phyloP scores from a whole-genome alignment of 2,113 vertebrate genomes.

The Puntigrus tetrazona region DNA sequence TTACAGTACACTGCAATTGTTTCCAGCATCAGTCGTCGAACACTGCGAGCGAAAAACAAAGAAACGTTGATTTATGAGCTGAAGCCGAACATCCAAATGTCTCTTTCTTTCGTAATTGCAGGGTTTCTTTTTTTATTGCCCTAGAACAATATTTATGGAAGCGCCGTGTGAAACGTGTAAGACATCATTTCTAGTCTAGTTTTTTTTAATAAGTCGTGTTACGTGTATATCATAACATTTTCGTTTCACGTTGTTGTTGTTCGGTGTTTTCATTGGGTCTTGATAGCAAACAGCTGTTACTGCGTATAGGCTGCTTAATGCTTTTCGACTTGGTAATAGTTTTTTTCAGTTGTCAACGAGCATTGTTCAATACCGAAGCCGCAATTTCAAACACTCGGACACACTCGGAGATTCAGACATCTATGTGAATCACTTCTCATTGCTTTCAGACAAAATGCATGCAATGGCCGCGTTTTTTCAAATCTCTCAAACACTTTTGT shows the following conservation, averaged over 20 bases:
- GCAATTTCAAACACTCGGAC: too few species aligned
- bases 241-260: neutral
- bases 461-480: too few species aligned
- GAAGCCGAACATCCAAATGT: neutral
- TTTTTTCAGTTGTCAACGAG: too few species aligned
- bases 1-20: neutral
- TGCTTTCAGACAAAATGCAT: too few species aligned
- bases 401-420: too few species aligned
- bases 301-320: neutral
- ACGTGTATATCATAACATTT: neutral
- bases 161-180: neutral
- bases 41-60: neutral
- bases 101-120: neutral
- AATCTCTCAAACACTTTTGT: too few species aligned
- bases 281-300: constrained; percentile 24
- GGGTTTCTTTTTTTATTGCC: neutral
- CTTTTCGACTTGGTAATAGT: too few species aligned
- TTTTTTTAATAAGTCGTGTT: neutral
- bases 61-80: neutral
- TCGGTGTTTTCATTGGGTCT: neutral
- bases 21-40: neutral
- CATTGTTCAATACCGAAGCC: too few species aligned
- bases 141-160: neutral
- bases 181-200: neutral
- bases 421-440: too few species aligned